Conservation (phyloP, 2,113 vertebrate genomes). For the Nibea albiflora region DNA sequence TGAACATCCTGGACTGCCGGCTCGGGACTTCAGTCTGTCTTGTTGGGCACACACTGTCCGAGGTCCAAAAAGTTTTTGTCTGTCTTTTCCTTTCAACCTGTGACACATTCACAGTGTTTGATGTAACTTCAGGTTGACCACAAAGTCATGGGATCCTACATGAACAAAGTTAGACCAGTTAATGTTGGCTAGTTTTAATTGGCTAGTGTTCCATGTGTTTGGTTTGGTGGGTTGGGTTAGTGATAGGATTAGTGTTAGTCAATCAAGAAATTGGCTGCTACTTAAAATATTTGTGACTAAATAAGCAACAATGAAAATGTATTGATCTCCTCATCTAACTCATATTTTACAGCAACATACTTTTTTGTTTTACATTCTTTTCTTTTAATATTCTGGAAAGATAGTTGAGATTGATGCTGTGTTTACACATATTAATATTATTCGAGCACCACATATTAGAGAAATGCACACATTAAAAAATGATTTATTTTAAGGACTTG, state of each 20-base stretch:
- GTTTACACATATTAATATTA: background rate
- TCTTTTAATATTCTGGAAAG: background rate
- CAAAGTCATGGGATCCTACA: background rate
- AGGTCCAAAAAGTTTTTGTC: background rate
- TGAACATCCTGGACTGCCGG: too few species aligned
- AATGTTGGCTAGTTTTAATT: too few species aligned
- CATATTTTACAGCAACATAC: too few species aligned
- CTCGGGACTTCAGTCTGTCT: conserved; percentile 36
- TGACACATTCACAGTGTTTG: conserved; percentile 11
- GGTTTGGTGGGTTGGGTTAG: background rate
- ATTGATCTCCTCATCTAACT: background rate
- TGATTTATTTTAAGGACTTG: too few species aligned
- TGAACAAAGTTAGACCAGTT: background rate
- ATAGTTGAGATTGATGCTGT: background rate
- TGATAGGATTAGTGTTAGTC: too few species aligned
- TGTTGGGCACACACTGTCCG: background rate
- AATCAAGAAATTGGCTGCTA: too few species aligned
- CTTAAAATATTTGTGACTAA: background rate
- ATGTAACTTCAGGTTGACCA: background rate
- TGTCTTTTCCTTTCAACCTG: conserved; percentile 13
- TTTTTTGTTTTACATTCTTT: too few species aligned
- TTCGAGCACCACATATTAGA: background rate
- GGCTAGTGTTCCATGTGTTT: background rate
- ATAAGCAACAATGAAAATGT: background rate
- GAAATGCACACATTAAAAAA: background rate